These are phyloP conservation scores for Tetropium fuscum DNA, from an alignment of 2,888 invertebrate species.

Conservation along the genomic window DNA sequence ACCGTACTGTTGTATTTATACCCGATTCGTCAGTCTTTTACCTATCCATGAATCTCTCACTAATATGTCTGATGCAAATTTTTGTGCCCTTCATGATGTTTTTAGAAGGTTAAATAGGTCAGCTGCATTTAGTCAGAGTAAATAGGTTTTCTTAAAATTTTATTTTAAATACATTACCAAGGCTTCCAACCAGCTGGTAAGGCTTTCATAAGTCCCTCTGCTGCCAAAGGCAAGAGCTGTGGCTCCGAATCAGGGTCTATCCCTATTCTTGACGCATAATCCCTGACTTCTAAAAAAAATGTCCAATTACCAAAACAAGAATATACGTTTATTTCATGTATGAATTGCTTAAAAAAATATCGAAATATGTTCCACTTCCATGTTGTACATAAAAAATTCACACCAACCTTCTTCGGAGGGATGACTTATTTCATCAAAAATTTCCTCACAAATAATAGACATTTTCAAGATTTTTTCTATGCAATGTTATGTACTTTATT, in stretches of 20 bases:
- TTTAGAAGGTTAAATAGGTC: no score
- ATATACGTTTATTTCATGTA: no score
- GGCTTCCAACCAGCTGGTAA: conserved; percentile 89
- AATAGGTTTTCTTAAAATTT: no score
- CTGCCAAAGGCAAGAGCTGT: conserved; percentile 87
- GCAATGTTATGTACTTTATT: conserved; percentile 3
- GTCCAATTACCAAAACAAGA: no score
- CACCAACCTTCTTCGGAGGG: conserved; percentile 84
- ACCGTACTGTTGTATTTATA: no score
- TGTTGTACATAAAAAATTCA: no score
- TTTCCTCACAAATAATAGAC: conserved; percentile 80
- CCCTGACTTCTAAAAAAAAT: conserved; percentile 84
- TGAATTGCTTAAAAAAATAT: not conserved
- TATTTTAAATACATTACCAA: conserved; percentile 71
- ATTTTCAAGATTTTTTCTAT: conserved; percentile 22
- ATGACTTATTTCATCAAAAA: conserved; percentile 86
- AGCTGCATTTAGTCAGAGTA: no score
- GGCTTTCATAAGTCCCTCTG: conserved; percentile 92
- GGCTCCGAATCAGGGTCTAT: conserved; percentile 89
- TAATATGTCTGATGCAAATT: no score
- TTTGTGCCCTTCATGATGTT: no score
- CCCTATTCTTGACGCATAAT: conserved; percentile 91
- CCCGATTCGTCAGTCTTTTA: no score
- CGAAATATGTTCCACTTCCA: conserved; percentile 16
- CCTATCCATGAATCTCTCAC: no score